These are phyloP conservation scores for Ormia ochracea DNA, from an alignment of 2,888 invertebrate species.

Conservation along the genomic window DNA sequence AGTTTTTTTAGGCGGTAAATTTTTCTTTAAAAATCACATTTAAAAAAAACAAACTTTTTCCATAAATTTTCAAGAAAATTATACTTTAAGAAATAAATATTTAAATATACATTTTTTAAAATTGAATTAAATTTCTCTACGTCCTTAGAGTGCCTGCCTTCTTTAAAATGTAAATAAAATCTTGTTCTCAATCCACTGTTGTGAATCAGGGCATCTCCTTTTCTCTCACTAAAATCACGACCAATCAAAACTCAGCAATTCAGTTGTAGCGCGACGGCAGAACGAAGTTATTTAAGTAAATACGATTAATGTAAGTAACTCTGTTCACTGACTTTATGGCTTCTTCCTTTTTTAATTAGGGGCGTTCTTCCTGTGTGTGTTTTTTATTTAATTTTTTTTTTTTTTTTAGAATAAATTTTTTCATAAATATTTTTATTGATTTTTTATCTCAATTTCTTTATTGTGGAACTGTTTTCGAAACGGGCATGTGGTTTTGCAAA, in stretches of 20 bases:
- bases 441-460: conserved; percentile 36
- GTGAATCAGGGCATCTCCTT: too few species aligned
- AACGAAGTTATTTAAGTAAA: not conserved
- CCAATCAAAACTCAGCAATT: not conserved
- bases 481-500: conserved; percentile 43
- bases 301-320: not conserved
- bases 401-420: conserved; percentile 2
- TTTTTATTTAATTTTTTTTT: not conserved
- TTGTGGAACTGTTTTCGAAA: conserved; percentile 6
- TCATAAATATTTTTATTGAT: conserved; percentile 27
- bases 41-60: too few species aligned
- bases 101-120: too few species aligned
- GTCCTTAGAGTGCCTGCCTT: too few species aligned
- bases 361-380: conserved; percentile 54
- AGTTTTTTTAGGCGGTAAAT: too few species aligned
- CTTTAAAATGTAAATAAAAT: too few species aligned
- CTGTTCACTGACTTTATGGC: not conserved
- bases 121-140: too few species aligned
- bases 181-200: too few species aligned
- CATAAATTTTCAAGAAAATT: too few species aligned
- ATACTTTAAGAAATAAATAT: too few species aligned
- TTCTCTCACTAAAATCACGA: not conserved
- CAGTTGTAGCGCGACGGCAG: not conserved
- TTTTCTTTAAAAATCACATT: too few species aligned
- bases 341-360: conserved; percentile 53